Evolutionary conservation across 2,797 vertebrate species (phyloP).

Genomic region (Microhierax caerulescens): DNA sequence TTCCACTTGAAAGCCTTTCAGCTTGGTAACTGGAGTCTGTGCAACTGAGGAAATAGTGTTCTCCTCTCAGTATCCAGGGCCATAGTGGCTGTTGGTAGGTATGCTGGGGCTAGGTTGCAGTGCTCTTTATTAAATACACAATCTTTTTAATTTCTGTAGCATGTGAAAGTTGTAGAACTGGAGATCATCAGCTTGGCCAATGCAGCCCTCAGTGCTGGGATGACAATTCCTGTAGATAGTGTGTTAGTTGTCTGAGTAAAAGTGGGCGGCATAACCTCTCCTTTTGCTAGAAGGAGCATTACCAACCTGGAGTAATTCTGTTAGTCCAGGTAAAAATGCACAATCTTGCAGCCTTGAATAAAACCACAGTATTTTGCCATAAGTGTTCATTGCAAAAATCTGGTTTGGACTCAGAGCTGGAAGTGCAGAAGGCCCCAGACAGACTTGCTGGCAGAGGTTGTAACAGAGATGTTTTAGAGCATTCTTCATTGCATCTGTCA

Average conservation of each 20-base stretch:
- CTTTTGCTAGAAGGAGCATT: not conserved
- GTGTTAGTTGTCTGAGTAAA: not conserved
- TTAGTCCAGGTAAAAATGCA: not conserved
- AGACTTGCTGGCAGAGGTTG: not conserved
- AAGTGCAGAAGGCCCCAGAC: not conserved
- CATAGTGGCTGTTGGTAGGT: not conserved
- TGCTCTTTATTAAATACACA: not conserved
- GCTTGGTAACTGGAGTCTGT: not conserved
- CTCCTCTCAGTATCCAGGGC: fast-evolving
- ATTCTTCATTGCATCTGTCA: not conserved
- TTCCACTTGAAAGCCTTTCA: not conserved
- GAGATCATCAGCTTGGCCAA: not conserved
- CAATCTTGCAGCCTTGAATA: not conserved
- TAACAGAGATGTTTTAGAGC: not conserved
- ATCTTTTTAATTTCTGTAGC: not conserved
- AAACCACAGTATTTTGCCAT: not conserved
- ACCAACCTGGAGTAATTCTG: not conserved
- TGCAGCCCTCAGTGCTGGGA: not conserved
- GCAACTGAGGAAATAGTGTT: not conserved
- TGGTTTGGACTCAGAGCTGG: not conserved
- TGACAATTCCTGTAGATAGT: not conserved
- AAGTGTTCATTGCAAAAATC: not conserved
- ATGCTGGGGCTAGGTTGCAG: not conserved
- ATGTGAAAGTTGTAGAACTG: not conserved
- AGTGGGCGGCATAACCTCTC: not conserved